phyloP scores from a whole-genome alignment of 2,888 invertebrate species.

The Trissolcus brochymenae region DNA sequence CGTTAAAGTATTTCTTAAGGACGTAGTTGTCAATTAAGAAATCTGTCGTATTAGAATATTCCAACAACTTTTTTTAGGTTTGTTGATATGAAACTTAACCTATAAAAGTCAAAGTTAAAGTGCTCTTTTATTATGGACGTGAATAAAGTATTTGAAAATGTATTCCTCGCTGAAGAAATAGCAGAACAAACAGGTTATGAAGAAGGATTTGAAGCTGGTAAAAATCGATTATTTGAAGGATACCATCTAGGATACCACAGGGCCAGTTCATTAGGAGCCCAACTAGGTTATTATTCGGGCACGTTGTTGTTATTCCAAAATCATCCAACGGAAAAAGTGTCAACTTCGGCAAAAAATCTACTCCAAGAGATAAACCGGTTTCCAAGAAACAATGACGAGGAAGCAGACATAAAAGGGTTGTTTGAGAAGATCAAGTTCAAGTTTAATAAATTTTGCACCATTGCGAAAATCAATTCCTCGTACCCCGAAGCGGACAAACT shows the following conservation, averaged over 20 bases:
- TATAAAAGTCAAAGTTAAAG: constrained; percentile 23
- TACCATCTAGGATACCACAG: constrained; percentile 87
- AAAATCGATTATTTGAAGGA: constrained; percentile 79
- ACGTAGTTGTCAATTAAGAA: no score
- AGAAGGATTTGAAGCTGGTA: constrained; percentile 83
- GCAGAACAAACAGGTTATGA: constrained; percentile 81
- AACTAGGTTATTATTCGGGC: constrained; percentile 86
- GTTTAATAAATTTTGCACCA: constrained; percentile 83
- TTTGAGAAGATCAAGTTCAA: constrained; percentile 82
- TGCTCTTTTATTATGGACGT: constrained; percentile 78
- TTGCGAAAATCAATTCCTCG: constrained; percentile 80
- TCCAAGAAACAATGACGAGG: constrained; percentile 81
- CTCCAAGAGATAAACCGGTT: constrained; percentile 81
- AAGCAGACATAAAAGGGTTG: constrained; percentile 81
- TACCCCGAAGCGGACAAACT: constrained; percentile 80
- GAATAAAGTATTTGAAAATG: constrained; percentile 85
- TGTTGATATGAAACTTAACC: no score
- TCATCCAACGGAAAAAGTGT: constrained; percentile 77
- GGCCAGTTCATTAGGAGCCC: constrained; percentile 85
- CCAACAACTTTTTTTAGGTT: no score
- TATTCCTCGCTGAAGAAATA: constrained; percentile 83
- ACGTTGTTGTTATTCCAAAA: constrained; percentile 78
- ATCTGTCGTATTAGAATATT: no score
- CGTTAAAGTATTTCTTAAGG: no score
- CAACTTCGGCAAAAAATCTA: constrained; percentile 79